Evolutionary conservation across 2,888 invertebrate species (phyloP), one percentile per base, ranked within the genome.

Genomic region (Poecilus cupreus): DNA sequence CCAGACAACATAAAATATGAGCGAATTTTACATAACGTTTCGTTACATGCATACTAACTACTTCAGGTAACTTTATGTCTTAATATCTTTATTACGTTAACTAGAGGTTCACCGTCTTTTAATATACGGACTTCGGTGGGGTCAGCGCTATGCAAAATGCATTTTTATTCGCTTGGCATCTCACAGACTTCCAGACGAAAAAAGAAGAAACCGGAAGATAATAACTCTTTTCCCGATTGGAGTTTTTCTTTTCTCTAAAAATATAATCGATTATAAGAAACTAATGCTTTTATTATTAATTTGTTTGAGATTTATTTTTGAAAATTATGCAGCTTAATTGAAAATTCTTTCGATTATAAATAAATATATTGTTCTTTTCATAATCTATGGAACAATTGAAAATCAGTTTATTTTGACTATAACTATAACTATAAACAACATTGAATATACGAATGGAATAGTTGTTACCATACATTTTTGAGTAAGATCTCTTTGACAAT

Each of bases 61-160:
- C 39, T 43, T 39, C 54, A 76, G 76, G 76, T 76, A 32, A 76
- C 32, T 76, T 76, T 76, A 76, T 76, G 57, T 54, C 51, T 54
- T 76, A 54, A 76, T 76, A 76, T 76, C 76, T 54, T 72, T 57
- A 76, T 57, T 76, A 76, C 76, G 76, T 39, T 76, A 76, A 76
- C 76, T 76, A 76, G 76, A 49, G 26, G 32, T 54, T 18, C 57
- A 20, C 54, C 54, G 32, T 70, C 49, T 75, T 75, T 75, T 72
- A 46, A 72, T 72, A 46, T 46, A 72, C 43, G 46, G 32, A 20
- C 26, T 4, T 20, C 13, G 22, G n/a, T 13, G 6, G 64, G 32
- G 18, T 37, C 64, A 37, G 13, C 51, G 51, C 24, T 60, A 60
- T 60, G 60, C 60, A 60, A 22, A 24, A 60, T 51, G 60, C 60